Base-by-base conservation (phyloP, 2,888 invertebrate genomes). In the Coenonympha glycerion region DNA sequence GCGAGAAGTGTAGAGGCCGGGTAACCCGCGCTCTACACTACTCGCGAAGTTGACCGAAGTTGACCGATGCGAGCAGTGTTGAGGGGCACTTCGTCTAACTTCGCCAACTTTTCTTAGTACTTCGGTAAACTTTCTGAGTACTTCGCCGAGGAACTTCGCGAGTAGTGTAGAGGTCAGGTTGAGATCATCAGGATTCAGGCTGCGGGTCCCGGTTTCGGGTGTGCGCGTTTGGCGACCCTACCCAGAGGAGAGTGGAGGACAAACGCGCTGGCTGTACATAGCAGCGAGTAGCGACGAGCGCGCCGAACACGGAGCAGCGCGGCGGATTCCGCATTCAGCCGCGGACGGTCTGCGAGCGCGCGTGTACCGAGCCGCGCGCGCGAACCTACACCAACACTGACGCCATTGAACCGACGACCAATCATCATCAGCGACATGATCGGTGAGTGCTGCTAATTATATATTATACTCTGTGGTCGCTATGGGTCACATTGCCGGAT, bases 301-400 rank as follows among this genome's bases (percentile, higher is more conserved):
- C n/a, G n/a, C n/a, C n/a, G n/a, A 34, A 47, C 52, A 51, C 34
- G 13, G 39, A 15, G 24, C 39, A 5, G 52, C 47, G 60, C 41
- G 62, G 64, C 64, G 57, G 64, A 65, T 64, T 65, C 66, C 75
- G 79, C 86, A 87, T 85, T 86, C 83, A 76, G 68, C 73, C 75
- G 73, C 68, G 68, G 77, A 74, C 75, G 71, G 79, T 68, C 76
- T 72, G 68, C 64, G 69, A 76, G 76, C 63, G 76, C 69, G 71
- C 75, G 79, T 68, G 69, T 65, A 57, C 64, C 49, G 56, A 62
- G 11, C 45, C 26, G 37, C 47, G 33, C 68, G 71, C 74, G 67
- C 83, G 73, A 87, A 87, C 87, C 87, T 87, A 87, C 85, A 72
- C 71, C 86, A 87, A 87, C 86, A 87, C 72, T 73, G 71, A 76